These are phyloP conservation scores for Avahi laniger DNA, from an alignment of 2,797 vertebrate species.

Conservation along the genomic window DNA sequence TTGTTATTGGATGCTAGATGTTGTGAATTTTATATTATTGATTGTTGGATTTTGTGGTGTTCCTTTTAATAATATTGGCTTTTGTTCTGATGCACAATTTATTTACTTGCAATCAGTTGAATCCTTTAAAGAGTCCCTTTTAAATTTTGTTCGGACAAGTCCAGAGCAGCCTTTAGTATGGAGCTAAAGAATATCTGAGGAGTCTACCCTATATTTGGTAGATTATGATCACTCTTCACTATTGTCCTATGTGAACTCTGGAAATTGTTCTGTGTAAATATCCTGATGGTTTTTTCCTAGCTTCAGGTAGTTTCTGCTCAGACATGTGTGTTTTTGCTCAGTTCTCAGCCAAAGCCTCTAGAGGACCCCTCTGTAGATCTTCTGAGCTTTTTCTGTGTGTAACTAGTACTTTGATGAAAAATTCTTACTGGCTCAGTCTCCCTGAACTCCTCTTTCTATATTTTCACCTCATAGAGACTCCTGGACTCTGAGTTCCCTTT, in stretches of 20 bases:
- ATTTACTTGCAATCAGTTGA: neutral
- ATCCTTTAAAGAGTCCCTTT: neutral
- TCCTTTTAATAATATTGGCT: neutral
- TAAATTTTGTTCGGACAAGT: neutral
- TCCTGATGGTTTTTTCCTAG: neutral
- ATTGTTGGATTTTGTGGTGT: neutral
- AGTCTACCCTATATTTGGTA: neutral
- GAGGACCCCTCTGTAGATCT: neutral
- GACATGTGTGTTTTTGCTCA: neutral
- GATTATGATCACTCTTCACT: neutral
- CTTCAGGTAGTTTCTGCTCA: neutral
- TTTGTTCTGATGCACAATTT: neutral
- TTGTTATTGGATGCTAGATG: neutral
- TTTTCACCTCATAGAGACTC: neutral
- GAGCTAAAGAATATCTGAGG: neutral
- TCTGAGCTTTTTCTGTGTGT: neutral
- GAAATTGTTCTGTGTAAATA: neutral
- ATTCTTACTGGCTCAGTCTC: neutral
- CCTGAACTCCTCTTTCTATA: neutral
- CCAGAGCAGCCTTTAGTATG: neutral
- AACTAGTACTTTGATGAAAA: neutral
- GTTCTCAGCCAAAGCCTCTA: neutral
- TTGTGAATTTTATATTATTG: neutral
- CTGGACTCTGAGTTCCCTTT: neutral
- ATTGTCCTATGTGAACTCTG: neutral